Evolutionary conservation across 30 jellyfish, hydroid and myxozoan species (phyloP).

Genomic region (Hydra vulgaris): DNA sequence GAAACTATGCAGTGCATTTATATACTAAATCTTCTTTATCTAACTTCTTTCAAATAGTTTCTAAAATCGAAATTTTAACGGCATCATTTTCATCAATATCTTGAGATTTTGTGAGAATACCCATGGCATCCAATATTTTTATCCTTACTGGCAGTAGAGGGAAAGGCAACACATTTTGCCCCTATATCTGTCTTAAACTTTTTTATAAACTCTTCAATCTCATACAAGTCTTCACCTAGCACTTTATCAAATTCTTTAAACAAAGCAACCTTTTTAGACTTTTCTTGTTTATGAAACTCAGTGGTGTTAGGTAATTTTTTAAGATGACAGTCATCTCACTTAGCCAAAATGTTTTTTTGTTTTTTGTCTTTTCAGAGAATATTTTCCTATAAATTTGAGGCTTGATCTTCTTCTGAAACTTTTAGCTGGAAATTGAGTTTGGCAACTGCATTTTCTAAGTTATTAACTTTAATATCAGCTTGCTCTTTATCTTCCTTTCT

Average conservation of each 20-base stretch:
- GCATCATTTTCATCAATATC: not conserved
- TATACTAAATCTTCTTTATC: not conserved
- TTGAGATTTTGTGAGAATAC: not conserved
- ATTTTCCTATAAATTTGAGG: not conserved
- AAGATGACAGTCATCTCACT: not conserved
- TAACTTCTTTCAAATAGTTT: not conserved
- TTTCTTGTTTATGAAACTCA: not conserved
- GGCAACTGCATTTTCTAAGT: not conserved
- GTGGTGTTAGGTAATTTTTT: not conserved
- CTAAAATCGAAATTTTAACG: not conserved
- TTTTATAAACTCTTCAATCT: not conserved
- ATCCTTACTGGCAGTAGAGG: not conserved
- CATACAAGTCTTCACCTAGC: not conserved
- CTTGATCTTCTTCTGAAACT: not conserved
- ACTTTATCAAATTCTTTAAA: not conserved
- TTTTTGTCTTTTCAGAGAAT: not conserved
- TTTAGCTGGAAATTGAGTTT: not conserved
- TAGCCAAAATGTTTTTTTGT: not conserved
- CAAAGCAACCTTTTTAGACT: not conserved
- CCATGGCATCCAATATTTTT: not conserved
- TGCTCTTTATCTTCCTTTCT: too few relatives aligned
- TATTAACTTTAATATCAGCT: not conserved
- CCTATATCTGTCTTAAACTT: not conserved
- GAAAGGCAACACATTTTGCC: not conserved
- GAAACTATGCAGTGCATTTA: too few relatives aligned